Percentiles rank a stretch among this genome's conserved stretches.
Evolutionary conservation across 2,797 vertebrate species (phyloP).

Genomic region (Eulemur albifrons): DNA sequence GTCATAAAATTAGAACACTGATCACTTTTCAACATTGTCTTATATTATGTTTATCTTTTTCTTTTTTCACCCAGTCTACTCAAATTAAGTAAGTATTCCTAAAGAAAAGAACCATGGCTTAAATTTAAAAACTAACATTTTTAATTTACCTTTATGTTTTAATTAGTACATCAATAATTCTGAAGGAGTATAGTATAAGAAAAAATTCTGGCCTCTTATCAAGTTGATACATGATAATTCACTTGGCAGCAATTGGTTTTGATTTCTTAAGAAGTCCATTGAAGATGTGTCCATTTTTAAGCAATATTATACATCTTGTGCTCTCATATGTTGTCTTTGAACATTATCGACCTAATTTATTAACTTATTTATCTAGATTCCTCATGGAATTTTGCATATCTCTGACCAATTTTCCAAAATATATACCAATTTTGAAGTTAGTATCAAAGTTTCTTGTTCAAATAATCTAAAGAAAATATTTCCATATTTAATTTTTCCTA

Average conservation of each 20-base stretch:
- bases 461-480: background rate
- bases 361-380: background rate
- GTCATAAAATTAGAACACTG: background rate
- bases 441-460: background rate
- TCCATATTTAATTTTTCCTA: background rate
- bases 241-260: conserved; percentile 38
- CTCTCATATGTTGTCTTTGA: conserved; percentile 41
- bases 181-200: background rate
- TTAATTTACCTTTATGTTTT: background rate
- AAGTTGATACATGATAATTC: conserved; percentile 45
- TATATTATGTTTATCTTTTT: background rate
- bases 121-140: background rate
- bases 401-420: background rate
- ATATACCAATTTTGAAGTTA: background rate
- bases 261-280: conserved; percentile 58
- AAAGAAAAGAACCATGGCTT: background rate
- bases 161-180: background rate
- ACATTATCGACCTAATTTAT: background rate
- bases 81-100: background rate
- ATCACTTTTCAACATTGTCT: background rate
- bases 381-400: background rate
- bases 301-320: conserved; percentile 33
- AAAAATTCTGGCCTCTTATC: background rate
- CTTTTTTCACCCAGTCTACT: background rate
- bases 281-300: conserved; percentile 65